Evolutionary conservation across 2,797 vertebrate genomes (phyloP), one percentile per base, ranked within the genome.

Genomic region (Esox masquinongy): DNA sequence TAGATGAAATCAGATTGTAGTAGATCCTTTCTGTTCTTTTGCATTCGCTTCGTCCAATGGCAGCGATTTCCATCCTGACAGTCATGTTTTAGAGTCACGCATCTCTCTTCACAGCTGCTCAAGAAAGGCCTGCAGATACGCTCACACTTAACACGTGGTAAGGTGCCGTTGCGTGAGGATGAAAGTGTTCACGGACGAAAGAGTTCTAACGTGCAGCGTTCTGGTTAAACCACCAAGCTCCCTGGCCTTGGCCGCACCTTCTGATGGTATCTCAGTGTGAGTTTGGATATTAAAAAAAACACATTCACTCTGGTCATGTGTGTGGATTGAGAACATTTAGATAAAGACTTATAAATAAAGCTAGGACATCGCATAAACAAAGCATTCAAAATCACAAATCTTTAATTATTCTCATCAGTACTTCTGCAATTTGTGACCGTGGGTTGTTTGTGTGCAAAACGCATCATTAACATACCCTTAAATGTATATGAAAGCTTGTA

Each of bases 51-150:
- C 26, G 24, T 29, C 43, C 43, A n/a, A 5, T 6, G 63, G 26
- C 69, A 50, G 69, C 15, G 69, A 51, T 70, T 7, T 5, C 8
- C 24, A 29, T 50, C 15, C 69, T 53, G 69, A 70, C 50, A 70
- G 47, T 11, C 9, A 29, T 51, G 26, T 50, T 70, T 24, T 29
- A 24, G 47, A 29, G 68, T 47, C 68, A 6, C 39, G n/a, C 22
- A 47, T 49, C 24, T 50, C 68, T 50, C 47, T 47, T 70, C 50
- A 50, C 17, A 17, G 24, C 12, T 47, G 26, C 43, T 24, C 12
- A 3, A 50, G 68, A 22, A 26, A 19, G 24, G 12, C 11, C 11
- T 26, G 26, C n/a, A 64, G 24, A 64, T 29, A 29, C 4, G 2
- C 61, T 31, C 12, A 14, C 5, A 14, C 61, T 26, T 16, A 43